Conservation (phyloP, 23 tunicate species). For the Ciona savignyi region DNA sequence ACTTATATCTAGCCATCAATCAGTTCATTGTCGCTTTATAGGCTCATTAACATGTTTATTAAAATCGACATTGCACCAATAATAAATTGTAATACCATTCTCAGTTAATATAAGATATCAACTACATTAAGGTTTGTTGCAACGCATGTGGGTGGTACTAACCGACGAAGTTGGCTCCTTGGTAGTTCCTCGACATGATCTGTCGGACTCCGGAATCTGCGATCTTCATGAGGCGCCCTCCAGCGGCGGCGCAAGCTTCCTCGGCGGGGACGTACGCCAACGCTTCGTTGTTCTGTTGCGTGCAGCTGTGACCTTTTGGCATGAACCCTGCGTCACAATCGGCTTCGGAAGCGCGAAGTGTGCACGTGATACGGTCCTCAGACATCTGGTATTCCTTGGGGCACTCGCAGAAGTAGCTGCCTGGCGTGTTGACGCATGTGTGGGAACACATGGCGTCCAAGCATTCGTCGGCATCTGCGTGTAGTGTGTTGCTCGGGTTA, state of each 20-base stretch:
- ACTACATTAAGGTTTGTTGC: too few species aligned
- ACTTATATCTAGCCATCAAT: too few species aligned
- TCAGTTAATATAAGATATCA: too few species aligned
- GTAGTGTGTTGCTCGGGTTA: too few species aligned
- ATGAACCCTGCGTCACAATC: slow-evolving; percentile 79
- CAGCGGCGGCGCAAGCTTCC: slow-evolving; percentile 40
- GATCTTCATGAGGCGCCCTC: slow-evolving; percentile 50
- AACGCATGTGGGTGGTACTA: neutral
- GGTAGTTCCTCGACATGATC: slow-evolving; percentile 16
- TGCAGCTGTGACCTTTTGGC: slow-evolving; percentile 64
- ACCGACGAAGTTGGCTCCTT: slow-evolving; percentile 63
- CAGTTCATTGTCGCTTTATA: too few species aligned
- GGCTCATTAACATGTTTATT: too few species aligned
- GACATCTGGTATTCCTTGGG: slow-evolving; percentile 39
- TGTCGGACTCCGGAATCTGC: slow-evolving; percentile 21
- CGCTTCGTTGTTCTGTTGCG: slow-evolving; percentile 6
- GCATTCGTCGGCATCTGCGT: slow-evolving; percentile 59
- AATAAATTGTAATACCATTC: too few species aligned
- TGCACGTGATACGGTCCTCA: slow-evolving; percentile 51
- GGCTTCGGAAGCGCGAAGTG: slow-evolving; percentile 50
- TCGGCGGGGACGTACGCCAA: slow-evolving; percentile 50
- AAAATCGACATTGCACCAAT: too few species aligned
- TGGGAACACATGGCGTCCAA: slow-evolving; percentile 37
- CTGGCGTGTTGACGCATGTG: slow-evolving; percentile 49
- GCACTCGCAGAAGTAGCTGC: slow-evolving; percentile 77